phyloP scores from a whole-genome alignment of 2,888 invertebrate genomes.

The Proisotoma minuta region DNA sequence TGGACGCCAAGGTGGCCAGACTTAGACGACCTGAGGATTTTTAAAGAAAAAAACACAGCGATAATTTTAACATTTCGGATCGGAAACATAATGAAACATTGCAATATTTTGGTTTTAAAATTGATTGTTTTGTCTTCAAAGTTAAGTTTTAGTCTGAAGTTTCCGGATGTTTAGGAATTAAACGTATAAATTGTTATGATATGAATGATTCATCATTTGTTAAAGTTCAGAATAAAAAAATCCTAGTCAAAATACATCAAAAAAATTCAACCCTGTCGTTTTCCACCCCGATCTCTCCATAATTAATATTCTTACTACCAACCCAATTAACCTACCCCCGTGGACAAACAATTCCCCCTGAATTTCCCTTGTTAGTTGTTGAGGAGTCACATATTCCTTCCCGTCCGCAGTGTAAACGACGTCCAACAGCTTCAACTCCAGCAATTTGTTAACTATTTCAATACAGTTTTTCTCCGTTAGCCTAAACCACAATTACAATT shows the following conservation, averaged over 20 bases:
- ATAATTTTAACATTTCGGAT: neutral
- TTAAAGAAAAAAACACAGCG: neutral
- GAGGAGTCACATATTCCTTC: conserved; percentile 91
- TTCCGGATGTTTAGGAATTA: too few relatives aligned
- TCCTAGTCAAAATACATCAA: too few relatives aligned
- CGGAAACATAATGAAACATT: too few relatives aligned
- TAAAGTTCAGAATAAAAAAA: too few relatives aligned
- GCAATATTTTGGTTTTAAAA: too few relatives aligned
- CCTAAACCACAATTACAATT: conserved; percentile 56
- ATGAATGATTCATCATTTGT: too few relatives aligned
- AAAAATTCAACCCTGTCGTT: too few relatives aligned
- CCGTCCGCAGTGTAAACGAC: conserved; percentile 94
- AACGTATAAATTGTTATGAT: too few relatives aligned
- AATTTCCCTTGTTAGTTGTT: conserved; percentile 83
- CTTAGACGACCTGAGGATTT: conserved; percentile 79
- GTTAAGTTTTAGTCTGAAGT: too few relatives aligned
- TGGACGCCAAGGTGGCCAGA: conserved; percentile 79
- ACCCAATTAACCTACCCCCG: conserved; percentile 58
- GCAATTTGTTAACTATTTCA: conserved; percentile 84
- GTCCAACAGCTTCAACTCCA: conserved; percentile 77
- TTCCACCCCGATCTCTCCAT: too few relatives aligned
- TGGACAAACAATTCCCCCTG: conserved; percentile 81
- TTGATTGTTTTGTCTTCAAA: too few relatives aligned
- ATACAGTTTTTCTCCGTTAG: conserved; percentile 95
- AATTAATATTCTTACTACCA: too few relatives aligned